A percentile compares a stretch with the other conserved stretches of the same genome.
Evolutionary conservation across 1,140 invertebrate genomes (phyloP).

Genomic region (Lepidurus packardi): DNA sequence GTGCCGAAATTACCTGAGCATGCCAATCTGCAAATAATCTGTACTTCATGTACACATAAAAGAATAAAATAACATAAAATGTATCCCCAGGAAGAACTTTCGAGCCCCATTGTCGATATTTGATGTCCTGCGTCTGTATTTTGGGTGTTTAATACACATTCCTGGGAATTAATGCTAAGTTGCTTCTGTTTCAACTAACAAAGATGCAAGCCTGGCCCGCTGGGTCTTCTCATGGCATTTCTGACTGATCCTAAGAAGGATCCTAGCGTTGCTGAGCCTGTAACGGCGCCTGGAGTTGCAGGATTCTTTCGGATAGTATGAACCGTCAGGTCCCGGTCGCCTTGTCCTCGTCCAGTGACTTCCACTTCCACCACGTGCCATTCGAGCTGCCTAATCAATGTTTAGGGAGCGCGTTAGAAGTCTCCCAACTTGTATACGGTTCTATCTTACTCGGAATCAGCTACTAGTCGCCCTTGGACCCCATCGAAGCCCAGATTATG

Average conservation of each 20-base stretch:
- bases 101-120: too few relatives aligned
- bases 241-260: slow-evolving; percentile 51
- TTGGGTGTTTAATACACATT: too few relatives aligned
- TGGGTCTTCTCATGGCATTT: slow-evolving; percentile 42
- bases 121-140: too few relatives aligned
- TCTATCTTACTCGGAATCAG: slow-evolving; percentile 50
- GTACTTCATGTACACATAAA: too few relatives aligned
- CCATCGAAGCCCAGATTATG: slow-evolving; percentile 57
- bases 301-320: slow-evolving; percentile 54
- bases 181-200: neutral
- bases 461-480: slow-evolving; percentile 50
- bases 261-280: slow-evolving; percentile 52
- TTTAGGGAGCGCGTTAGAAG: neutral
- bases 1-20: too few relatives aligned
- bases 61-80: too few relatives aligned
- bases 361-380: slow-evolving; percentile 58
- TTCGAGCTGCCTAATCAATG: slow-evolving; percentile 46
- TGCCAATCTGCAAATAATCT: too few relatives aligned
- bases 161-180: too few relatives aligned
- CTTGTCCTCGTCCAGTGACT: slow-evolving; percentile 47
- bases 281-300: slow-evolving; percentile 51
- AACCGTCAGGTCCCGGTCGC: slow-evolving; percentile 48
- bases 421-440: neutral
- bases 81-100: too few relatives aligned
- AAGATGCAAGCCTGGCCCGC: slow-evolving; percentile 34